Base-by-base conservation (phyloP, 2,113 vertebrate species). In the Syrmaticus mikado region DNA sequence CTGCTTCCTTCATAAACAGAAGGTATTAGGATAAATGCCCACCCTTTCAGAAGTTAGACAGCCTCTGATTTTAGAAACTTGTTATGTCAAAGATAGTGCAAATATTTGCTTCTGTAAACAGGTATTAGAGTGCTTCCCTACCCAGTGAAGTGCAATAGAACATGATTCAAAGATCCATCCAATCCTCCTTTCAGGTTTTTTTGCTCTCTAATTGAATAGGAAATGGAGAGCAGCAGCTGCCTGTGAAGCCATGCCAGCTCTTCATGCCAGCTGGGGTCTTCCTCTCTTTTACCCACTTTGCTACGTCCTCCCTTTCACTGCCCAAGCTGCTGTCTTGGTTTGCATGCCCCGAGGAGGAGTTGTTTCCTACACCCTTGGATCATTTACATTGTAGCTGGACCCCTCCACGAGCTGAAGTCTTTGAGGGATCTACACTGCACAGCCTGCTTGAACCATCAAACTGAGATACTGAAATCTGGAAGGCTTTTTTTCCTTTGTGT, bases 381-480 rank as follows among this genome's bases (percentile, higher is more conserved):
- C 78, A 24, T 71, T 87, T 89, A 46, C 28, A 16, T 10, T 19
- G 7, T 8, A 86, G 20, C 65, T 3, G 18, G 57, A 57, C 46
- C 17, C 22, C 70, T 82, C 28, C 45, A 62, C 19, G 6, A 34
- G 38, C 55, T 92, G 79, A 67, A 87, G 22, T 57, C 76, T 84
- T 83, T 83, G 34, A 28, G 38, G 80, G 8, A 64, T 81, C 85
- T 86, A 72, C 8, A 28, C 13, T 6, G 4, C 34, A 10, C 52
- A 75, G 70, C 27, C 15, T 34, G 62, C 27, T 18, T 34, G 20
- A 83, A 81, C 38, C 68, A 60, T 80, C 30, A 45, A 80, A 32
- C 60, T 64, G 79, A 83, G 65, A 55, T 78, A 46, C 80, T 95
- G 74, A 94, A 85, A 81, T 85, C 43, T 38, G 65, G 77, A 88